Evolutionary conservation across 2,888 invertebrate genomes (phyloP).

Genomic region (Netelia melanura): DNA sequence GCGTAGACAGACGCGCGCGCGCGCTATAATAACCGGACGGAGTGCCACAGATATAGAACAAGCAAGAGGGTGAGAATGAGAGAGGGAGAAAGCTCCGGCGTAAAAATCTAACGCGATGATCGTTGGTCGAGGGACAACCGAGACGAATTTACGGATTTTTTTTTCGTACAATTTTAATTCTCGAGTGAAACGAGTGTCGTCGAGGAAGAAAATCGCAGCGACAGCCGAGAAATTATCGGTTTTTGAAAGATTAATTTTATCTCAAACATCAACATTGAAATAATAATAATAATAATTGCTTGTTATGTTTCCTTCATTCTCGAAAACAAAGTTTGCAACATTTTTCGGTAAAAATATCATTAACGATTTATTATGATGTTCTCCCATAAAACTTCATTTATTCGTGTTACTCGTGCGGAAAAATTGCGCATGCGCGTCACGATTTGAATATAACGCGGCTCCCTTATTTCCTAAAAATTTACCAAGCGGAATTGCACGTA

Average conservation of each 20-base stretch:
- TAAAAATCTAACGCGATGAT: constrained; percentile 11
- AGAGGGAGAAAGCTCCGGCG: background rate
- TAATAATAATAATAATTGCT: too few relatives aligned
- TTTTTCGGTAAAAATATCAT: too few relatives aligned
- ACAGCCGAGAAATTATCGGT: too few relatives aligned
- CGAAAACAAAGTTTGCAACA: too few relatives aligned
- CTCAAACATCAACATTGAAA: too few relatives aligned
- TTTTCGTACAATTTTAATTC: constrained; percentile 33
- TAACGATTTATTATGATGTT: too few relatives aligned
- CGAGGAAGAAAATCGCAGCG: too few relatives aligned
- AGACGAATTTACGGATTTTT: constrained; percentile 20
- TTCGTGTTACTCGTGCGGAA: constrained; percentile 14
- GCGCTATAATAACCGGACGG: constrained; percentile 37
- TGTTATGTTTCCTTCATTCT: too few relatives aligned
- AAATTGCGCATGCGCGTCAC: background rate
- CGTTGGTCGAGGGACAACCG: background rate
- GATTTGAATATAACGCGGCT: constrained; percentile 1
- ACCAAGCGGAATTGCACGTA: background rate
- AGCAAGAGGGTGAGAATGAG: constrained; percentile 3
- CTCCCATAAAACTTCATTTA: background rate
- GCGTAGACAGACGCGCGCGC: constrained; percentile 5
- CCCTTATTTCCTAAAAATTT: constrained; percentile 4
- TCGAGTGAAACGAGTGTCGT: background rate
- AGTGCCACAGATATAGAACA: constrained; percentile 54
- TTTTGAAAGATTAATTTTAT: too few relatives aligned